Evolutionary conservation across 2,888 invertebrate species (phyloP), one percentile per base, ranked within the genome.

Genomic region (Balanococcus diminutus): DNA sequence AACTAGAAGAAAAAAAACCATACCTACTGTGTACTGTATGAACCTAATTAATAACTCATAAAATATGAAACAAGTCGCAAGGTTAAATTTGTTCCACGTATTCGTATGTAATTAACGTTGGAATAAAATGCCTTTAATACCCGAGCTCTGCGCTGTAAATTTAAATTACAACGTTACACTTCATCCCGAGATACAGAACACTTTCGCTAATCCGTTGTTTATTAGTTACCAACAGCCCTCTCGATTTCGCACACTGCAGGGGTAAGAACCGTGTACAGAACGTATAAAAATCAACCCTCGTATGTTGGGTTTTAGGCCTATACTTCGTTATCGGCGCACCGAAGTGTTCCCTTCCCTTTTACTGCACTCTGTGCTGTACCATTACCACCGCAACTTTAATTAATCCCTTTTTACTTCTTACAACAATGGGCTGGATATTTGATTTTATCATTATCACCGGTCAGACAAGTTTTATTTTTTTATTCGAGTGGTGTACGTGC

Each of bases 161-260:
- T 72, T 72, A 72, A 72, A 72, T 72, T 72, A 72, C 72, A 72
- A 72, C 72, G 72, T 72, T 72, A 72, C 72, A 72, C 72, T 31
- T 72, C 72, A 72, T 72, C 31, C 72, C 31, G 72, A 72, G 28
- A 82, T 32, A 16, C 19, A 2, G 36, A 22, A 39, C 25, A 42
- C 28, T 82, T 82, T 82, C 81, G 81, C 46, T 82, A 82, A 82
- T 82, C 81, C 81, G 46, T 42, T 82, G 81, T 82, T 82, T 82
- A 82, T 82, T 82, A 82, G 81, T 82, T 82, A 42, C 81, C 81
- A 82, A 42, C 81, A 28, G 28, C 81, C 81, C 81, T 82, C 46
- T 72, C 72, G 72, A 72, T 72, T 72, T 31, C 31, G 4, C 72
- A 31, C 72, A 16, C 72, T 31, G 72, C 6, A 72, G 72, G 72